These are phyloP conservation scores for Neosalanx taihuensis DNA, from an alignment of 2,797 vertebrate species.

Conservation along the genomic window DNA sequence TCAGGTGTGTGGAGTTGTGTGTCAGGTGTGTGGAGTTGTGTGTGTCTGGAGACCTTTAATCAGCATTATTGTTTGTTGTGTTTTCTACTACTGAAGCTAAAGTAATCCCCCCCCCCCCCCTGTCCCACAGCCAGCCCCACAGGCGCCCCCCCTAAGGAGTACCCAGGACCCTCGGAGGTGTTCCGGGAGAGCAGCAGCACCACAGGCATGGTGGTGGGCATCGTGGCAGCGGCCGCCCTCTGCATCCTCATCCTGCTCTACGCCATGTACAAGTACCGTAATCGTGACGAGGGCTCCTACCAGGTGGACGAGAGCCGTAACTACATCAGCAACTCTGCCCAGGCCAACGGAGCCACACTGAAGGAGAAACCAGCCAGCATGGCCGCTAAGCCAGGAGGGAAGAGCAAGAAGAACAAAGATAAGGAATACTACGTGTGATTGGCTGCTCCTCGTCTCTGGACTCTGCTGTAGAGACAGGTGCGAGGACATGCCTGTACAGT, in stretches of 20 bases:
- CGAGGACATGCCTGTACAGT: conserved; percentile 14
- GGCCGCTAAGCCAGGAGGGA: conserved; percentile 85
- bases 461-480: conserved; percentile 37
- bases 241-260: conserved; percentile 99
- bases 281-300: conserved; percentile 96
- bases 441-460: conserved; percentile 57
- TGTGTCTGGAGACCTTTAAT: too few relatives aligned
- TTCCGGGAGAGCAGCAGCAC: conserved; percentile 96
- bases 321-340: conserved; percentile 99
- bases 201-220: conserved; percentile 97
- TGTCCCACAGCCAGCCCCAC: conserved; percentile 36
- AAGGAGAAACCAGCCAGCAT: conserved; percentile 93
- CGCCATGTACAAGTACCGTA: conserved; percentile 99
- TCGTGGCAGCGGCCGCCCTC: conserved; percentile 91
- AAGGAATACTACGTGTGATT: conserved; percentile 99
- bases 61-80: too few relatives aligned
- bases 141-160: conserved; percentile 90
- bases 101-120: too few relatives aligned
- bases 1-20: too few relatives aligned
- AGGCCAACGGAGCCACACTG: conserved; percentile 94
- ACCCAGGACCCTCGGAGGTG: conserved; percentile 85
- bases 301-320: conserved; percentile 98
- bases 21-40: too few relatives aligned
- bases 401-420: conserved; percentile 99
- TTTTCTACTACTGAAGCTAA: too few relatives aligned